Base-by-base conservation (phyloP, 2,113 vertebrate genomes). In the Urocitellus parryii region DNA sequence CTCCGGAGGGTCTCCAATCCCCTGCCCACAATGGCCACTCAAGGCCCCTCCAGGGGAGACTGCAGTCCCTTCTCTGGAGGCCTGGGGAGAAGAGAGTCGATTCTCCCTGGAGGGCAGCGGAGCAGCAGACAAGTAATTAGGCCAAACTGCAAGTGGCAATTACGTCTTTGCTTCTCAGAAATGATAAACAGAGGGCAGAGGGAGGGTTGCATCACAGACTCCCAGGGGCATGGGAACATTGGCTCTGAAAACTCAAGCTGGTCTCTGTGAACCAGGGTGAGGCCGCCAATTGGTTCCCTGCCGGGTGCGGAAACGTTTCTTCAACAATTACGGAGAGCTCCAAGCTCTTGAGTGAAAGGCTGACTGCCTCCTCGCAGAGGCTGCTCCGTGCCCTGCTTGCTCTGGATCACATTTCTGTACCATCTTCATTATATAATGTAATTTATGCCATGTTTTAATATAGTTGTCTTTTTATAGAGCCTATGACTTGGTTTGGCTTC, bases 1-100 rank as follows among this genome's bases (percentile, higher is more conserved):
- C 61, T 17, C 32, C 9, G 2, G 45, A 25, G 58, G 39, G 17
- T 37, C 37, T 70, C 29, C 1, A 0, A 14, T 58, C 16, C 37
- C 29, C 13, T 0, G 1, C 25, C 37, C 20, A 34, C 0, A 0
- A 22, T 11, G 78, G 78, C n/a, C 18, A 32, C 53, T 4, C 37
- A 11, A 9, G 16, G 9, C 4, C 32, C 11, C 13, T 22, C 37
- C 37, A 9, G 29, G 51, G 24, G 25, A 78, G 65, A 27, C 16
- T 1, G 45, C 0, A n/a, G 78, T 2, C 2, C 51, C 39, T 5
- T n/a, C 27, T 34, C 88, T 80, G 88, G 63, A 42, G 27, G 12
- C 67, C 48, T 1, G 56, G 27, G 48, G 20, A 39, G 56, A n/a
- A 5, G 0, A 58, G 37, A 24, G 48, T 18, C 1, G 2, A 27